Conservation (phyloP, 2,888 invertebrate genomes). For the Punctoribates punctum region DNA sequence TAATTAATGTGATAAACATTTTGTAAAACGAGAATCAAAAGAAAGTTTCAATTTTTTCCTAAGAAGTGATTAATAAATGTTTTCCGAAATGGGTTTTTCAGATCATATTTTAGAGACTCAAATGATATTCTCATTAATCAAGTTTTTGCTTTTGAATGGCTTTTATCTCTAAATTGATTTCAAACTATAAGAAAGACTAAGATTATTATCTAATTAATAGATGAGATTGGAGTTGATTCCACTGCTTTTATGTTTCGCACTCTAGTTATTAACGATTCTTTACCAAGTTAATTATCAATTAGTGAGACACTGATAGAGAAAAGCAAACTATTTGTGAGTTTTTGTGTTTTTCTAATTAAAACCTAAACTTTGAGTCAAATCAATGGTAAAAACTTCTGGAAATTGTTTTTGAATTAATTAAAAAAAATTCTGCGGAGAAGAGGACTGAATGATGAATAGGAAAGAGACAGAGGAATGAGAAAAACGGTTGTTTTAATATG, state of each 20-base stretch:
- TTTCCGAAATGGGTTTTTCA: too few species aligned
- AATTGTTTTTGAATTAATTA: constrained; percentile 24
- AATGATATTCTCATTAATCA: too few species aligned
- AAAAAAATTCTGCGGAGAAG: constrained; percentile 2
- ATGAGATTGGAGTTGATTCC: too few species aligned
- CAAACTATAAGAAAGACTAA: too few species aligned
- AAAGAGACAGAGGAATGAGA: neutral
- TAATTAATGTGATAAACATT: neutral
- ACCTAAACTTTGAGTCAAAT: neutral
- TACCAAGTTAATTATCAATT: neutral
- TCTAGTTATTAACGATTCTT: constrained; percentile 4
- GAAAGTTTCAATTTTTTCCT: too few species aligned
- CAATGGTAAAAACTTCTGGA: neutral
- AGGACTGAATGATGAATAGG: constrained; percentile 18
- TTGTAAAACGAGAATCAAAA: too few species aligned
- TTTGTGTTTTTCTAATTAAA: constrained; percentile 6
- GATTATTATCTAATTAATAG: too few species aligned
- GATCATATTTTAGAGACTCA: too few species aligned
- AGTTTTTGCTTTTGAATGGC: too few species aligned
- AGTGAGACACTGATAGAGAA: neutral
- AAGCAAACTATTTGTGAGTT: constrained; percentile 8
- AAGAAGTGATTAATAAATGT: too few species aligned
- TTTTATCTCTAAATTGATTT: too few species aligned
- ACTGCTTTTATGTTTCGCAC: neutral
- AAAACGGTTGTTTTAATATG: constrained; percentile 27